Conservation (phyloP, 2,888 invertebrate species). For the Timema podura region DNA sequence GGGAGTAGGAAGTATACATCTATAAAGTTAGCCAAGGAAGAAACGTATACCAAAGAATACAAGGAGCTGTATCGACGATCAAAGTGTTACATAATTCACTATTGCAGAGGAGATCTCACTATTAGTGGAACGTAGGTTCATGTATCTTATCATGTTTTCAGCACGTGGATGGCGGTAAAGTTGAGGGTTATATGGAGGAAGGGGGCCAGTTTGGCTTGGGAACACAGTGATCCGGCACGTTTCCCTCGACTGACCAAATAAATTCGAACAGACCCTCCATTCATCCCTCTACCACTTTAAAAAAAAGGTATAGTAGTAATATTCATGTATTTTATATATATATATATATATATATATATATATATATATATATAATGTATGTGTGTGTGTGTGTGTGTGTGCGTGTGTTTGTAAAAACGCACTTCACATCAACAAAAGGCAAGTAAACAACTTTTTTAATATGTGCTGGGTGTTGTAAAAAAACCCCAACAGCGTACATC, state of each 20-base stretch:
- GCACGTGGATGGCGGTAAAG: slow-evolving; percentile 17
- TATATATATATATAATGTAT: background rate
- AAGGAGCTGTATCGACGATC: too few species aligned
- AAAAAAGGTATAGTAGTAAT: background rate
- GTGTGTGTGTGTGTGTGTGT: too few species aligned
- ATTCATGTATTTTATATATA: background rate
- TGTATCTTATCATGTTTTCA: slow-evolving; percentile 25
- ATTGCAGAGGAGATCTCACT: background rate
- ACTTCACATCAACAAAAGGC: too few species aligned
- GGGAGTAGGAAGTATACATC: too few species aligned
- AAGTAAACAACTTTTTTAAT: too few species aligned
- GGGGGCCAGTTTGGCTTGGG: slow-evolving; percentile 17
- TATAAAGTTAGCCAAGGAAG: too few species aligned
- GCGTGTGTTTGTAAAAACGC: too few species aligned
- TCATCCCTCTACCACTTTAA: background rate
- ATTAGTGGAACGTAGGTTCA: slow-evolving; percentile 16
- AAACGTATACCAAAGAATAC: too few species aligned
- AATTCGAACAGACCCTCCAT: slow-evolving; percentile 15
- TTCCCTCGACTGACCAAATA: slow-evolving; percentile 21
- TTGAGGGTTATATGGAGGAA: background rate
- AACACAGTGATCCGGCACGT: slow-evolving; percentile 27
- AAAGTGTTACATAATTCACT: too few species aligned
- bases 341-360: background rate
- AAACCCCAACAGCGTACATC: too few species aligned
- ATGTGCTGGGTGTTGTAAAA: too few species aligned